Evolutionary conservation across 2,888 invertebrate species (phyloP).

Genomic region (Cantharis nigra): DNA sequence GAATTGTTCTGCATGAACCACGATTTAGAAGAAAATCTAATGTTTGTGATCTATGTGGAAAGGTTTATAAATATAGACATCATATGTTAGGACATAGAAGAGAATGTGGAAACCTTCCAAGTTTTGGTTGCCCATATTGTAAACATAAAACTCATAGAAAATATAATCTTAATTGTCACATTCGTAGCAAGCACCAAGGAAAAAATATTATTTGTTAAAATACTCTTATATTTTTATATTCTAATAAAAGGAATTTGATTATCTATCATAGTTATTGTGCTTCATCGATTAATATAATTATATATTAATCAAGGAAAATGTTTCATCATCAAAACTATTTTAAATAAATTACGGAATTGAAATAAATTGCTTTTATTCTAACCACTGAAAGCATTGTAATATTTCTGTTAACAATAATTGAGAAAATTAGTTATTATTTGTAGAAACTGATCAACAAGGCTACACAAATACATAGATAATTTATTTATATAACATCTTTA

Average conservation of each 20-base stretch:
- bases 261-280: not conserved
- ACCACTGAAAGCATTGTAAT: too few relatives aligned
- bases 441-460: too few relatives aligned
- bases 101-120: constrained; percentile 17
- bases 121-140: constrained; percentile 12
- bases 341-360: too few relatives aligned
- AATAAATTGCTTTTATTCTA: too few relatives aligned
- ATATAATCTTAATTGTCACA: constrained; percentile 17
- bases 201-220: not conserved
- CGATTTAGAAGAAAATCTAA: not conserved
- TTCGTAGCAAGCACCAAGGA: constrained; percentile 7
- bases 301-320: too few relatives aligned
- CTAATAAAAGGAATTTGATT: not conserved
- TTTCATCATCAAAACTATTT: too few relatives aligned
- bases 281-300: too few relatives aligned
- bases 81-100: constrained; percentile 59
- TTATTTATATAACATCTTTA: too few relatives aligned
- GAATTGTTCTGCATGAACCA: not conserved
- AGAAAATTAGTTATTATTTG: too few relatives aligned
- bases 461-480: too few relatives aligned
- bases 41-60: constrained; percentile 52
- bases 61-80: constrained; percentile 61
- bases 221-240: not conserved
- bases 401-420: too few relatives aligned
- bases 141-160: constrained; percentile 9